Evolutionary conservation across 2,797 vertebrate genomes (phyloP).

Genomic region (Onychomys arenicola): DNA sequence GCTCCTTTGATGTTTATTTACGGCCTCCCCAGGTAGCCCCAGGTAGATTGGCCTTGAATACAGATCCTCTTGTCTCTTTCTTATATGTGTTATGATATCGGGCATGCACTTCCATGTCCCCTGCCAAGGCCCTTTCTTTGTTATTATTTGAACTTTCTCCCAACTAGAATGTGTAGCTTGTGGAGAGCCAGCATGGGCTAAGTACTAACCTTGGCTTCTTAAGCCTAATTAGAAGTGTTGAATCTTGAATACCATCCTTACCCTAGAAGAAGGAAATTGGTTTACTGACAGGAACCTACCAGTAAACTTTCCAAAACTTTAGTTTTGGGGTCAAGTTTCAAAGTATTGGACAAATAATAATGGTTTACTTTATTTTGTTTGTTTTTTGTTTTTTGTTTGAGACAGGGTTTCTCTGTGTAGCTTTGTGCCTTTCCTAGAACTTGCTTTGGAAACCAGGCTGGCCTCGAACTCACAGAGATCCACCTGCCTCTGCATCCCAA

Average conservation of each 20-base stretch:
- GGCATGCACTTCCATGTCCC: no score
- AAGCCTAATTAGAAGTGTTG: neutral
- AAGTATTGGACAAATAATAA: neutral
- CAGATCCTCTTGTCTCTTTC: neutral
- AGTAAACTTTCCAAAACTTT: neutral
- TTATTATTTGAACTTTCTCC: neutral
- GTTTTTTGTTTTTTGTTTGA: no score
- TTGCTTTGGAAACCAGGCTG: no score
- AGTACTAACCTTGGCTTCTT: neutral
- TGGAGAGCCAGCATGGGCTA: neutral
- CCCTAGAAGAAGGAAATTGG: neutral
- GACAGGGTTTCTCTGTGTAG: no score
- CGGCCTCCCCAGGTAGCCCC: neutral
- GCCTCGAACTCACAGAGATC: no score
- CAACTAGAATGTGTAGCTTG: neutral
- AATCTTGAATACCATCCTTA: neutral
- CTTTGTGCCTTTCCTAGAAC: no score
- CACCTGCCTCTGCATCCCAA: no score
- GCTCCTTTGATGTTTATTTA: neutral
- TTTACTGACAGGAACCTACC: neutral
- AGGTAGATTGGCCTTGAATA: neutral
- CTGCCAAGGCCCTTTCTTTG: no score
- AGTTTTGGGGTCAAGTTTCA: neutral
- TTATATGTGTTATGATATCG: neutral
- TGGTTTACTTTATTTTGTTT: conserved; percentile 58